Evolutionary conservation across 2,113 vertebrate species (phyloP), one percentile per base, ranked within the genome.

Genomic region (Oriolus oriolus): DNA sequence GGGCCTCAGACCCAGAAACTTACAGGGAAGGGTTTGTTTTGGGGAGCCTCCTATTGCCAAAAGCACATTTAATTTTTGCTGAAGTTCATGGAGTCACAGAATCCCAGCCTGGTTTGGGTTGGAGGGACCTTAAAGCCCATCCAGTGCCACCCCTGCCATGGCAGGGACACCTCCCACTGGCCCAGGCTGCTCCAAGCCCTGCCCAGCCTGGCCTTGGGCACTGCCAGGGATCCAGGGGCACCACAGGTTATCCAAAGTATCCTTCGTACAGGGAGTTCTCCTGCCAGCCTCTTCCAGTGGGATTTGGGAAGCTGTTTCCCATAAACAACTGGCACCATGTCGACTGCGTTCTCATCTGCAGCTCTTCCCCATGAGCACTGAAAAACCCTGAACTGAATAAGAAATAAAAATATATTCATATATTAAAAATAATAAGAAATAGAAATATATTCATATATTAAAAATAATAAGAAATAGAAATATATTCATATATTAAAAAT

Each of bases 111-210:
- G 56, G 24, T n/a, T 64, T 26, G 49, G 41, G n/a, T 26, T 30
- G 65, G 75, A 35, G 2, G 35, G 26, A 27, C 21, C n/a, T 26
- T 1, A 31, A 31, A 42, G 0, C 35, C 12, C 66, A 6, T 0
- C 42, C 49, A 60, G 26, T 35, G 6, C 24, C 49, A 22, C 27
- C 54, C 45, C 33, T 26, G 57, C 69, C 35, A 9, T 35, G 52
- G 44, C 44, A 85, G 61, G 83, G 84, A 35, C 73, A 44, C 4
- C 23, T 69, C 0, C 39, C 64, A 3, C 52, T 14, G 13, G 11
- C 7, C 53, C 73, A 69, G 53, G 53, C 2, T 35, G 53, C 44
- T 35, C 61, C 70, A 1, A 14, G 1, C 59, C 30, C 60, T 24
- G 20, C 1, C 79, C 65, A 82, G 5, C 53, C 65, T 41, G 50